phyloP scores from a whole-genome alignment of 1,140 invertebrate genomes.

The Akabosia matsudoensis region DNA sequence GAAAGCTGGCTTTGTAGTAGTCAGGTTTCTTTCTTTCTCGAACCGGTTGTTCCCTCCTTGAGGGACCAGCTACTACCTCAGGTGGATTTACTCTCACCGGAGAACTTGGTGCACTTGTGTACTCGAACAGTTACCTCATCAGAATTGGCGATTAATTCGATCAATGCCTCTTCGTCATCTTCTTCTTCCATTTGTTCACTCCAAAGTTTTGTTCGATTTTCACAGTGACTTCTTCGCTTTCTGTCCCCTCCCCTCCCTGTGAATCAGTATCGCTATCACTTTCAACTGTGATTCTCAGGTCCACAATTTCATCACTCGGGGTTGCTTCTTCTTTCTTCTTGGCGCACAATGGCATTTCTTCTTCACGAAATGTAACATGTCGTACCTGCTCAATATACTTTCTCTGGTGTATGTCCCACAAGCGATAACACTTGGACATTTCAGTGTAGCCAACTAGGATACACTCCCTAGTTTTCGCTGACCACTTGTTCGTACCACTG shows the following conservation, averaged over 20 bases:
- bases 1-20: not conserved
- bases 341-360: not conserved
- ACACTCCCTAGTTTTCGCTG: constrained; percentile 29
- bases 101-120: not conserved
- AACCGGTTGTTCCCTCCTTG: not conserved
- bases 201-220: not conserved
- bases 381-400: constrained; percentile 5
- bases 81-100: not conserved
- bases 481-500: constrained; percentile 38
- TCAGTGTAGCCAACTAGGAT: not conserved
- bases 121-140: not conserved
- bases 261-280: not conserved
- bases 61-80: not conserved
- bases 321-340: not conserved
- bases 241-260: not conserved
- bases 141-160: not conserved
- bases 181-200: not conserved
- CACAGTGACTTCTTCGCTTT: not conserved
- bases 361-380: constrained; percentile 20
- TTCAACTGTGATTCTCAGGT: not conserved
- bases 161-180: not conserved
- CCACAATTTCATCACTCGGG: not conserved
- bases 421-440: not conserved
- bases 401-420: not conserved
- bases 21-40: not conserved